Conservation (phyloP, 2,113 vertebrate species). For the Melanocharis versteri region DNA sequence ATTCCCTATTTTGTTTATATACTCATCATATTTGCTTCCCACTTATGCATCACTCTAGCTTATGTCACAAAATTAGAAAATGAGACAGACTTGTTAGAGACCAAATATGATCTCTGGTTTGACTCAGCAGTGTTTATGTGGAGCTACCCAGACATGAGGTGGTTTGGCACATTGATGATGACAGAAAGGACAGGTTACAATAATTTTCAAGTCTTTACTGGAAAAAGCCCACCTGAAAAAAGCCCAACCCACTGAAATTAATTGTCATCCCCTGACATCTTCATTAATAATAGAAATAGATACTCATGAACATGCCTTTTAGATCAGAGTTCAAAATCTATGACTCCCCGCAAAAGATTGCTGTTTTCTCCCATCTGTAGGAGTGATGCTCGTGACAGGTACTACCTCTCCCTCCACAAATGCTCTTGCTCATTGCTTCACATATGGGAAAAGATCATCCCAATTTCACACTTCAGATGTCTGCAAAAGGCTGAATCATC, state of each 20-base stretch:
- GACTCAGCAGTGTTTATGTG: slow-evolving; percentile 36
- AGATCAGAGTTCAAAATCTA: background rate
- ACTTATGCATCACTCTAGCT: background rate
- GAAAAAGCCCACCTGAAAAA: background rate
- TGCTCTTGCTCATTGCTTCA: background rate
- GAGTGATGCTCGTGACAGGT: slow-evolving; percentile 24
- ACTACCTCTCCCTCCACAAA: background rate
- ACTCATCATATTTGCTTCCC: slow-evolving; percentile 15
- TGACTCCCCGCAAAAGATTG: background rate
- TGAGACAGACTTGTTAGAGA: slow-evolving; percentile 36
- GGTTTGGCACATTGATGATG: background rate
- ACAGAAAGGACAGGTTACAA: background rate
- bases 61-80: slow-evolving; percentile 40
- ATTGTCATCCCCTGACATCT: background rate
- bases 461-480: background rate
- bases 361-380: background rate
- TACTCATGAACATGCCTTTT: background rate
- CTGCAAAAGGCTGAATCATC: slow-evolving; percentile 27
- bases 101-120: slow-evolving; percentile 21
- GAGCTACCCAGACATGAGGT: background rate
- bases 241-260: background rate
- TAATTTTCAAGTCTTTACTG: background rate
- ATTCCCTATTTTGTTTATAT: slow-evolving; percentile 31
- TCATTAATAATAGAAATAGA: background rate
- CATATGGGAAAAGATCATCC: background rate